These are phyloP conservation scores for Aurelia aurita DNA, from an alignment of 30 jellyfish, hydroid and myxozoan species.

Conservation along the genomic window DNA sequence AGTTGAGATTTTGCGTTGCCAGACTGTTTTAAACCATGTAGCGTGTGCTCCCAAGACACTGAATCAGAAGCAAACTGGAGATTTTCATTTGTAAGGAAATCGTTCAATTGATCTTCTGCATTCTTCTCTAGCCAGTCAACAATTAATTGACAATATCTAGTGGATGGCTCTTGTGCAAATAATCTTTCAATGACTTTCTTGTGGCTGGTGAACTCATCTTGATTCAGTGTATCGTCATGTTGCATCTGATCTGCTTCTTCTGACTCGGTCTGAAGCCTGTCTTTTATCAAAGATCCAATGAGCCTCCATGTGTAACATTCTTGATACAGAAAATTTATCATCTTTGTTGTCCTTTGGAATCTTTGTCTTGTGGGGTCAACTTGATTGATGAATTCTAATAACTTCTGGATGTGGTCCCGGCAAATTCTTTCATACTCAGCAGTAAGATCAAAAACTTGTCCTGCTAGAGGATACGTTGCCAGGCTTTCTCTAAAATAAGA, in stretches of 20 bases:
- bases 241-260: conserved; percentile 24
- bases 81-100: conserved; percentile 61
- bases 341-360: conserved; percentile 50
- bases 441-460: conserved; percentile 83
- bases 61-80: conserved; percentile 86
- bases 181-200: conserved; percentile 67
- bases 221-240: conserved; percentile 1
- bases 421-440: conserved; percentile 84
- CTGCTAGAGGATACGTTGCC: conserved; percentile 70
- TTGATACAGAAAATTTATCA: conserved; percentile 82
- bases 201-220: conserved; percentile 78
- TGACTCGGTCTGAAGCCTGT: conserved; percentile 43
- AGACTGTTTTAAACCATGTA: conserved; percentile 61
- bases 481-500: conserved; percentile 61
- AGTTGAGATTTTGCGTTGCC: conserved; percentile 5
- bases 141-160: conserved; percentile 83
- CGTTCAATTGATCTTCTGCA: conserved; percentile 85
- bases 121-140: conserved; percentile 96
- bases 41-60: conserved; percentile 91
- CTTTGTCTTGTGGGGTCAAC: conserved; percentile 87
- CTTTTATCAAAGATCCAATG: conserved; percentile 77
- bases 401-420: conserved; percentile 63
- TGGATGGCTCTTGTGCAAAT: conserved; percentile 83
- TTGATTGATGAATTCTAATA: conserved; percentile 55
- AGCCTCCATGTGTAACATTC: conserved; percentile 97